These are phyloP conservation scores for Aurelia aurita complex sp. Pacific DNA, from an alignment of 30 jellyfish, hydroid and myxozoan genomes.

Conservation along the genomic window DNA sequence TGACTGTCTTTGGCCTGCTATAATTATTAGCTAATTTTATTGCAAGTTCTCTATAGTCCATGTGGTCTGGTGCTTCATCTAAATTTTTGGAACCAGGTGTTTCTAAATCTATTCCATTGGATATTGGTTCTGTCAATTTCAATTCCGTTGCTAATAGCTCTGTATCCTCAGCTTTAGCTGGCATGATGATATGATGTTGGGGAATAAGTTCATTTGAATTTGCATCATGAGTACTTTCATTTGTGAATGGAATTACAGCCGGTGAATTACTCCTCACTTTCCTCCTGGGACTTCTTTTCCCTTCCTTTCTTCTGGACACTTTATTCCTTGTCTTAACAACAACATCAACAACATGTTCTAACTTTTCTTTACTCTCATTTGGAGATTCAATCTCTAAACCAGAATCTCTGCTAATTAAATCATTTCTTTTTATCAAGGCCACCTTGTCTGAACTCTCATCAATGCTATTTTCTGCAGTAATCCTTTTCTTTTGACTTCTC, in stretches of 20 bases:
- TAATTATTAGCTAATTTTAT: constrained; percentile 51
- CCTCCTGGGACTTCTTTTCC: background rate
- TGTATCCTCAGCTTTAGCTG: background rate
- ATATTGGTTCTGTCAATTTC: background rate
- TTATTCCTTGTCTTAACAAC: constrained; percentile 2
- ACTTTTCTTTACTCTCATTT: background rate
- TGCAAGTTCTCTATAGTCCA: constrained; percentile 63
- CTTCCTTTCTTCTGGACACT: constrained; percentile 1
- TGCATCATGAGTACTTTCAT: background rate
- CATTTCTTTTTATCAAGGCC: background rate
- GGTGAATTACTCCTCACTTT: background rate
- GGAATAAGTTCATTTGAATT: background rate
- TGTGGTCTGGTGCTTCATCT: background rate
- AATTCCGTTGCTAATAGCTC: background rate
- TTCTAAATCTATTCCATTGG: background rate
- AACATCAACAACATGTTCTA: background rate
- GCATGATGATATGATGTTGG: background rate
- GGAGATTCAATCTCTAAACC: constrained; percentile 5
- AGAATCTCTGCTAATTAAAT: background rate
- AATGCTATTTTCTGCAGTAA: background rate
- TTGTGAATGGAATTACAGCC: background rate
- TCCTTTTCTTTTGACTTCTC: no score
- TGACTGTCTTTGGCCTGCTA: constrained; percentile 25
- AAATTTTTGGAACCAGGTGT: background rate
- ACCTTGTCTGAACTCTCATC: background rate